Evolutionary conservation across 2,113 vertebrate genomes (phyloP), one percentile per base, ranked within the genome.

Genomic region (Serinus canaria): DNA sequence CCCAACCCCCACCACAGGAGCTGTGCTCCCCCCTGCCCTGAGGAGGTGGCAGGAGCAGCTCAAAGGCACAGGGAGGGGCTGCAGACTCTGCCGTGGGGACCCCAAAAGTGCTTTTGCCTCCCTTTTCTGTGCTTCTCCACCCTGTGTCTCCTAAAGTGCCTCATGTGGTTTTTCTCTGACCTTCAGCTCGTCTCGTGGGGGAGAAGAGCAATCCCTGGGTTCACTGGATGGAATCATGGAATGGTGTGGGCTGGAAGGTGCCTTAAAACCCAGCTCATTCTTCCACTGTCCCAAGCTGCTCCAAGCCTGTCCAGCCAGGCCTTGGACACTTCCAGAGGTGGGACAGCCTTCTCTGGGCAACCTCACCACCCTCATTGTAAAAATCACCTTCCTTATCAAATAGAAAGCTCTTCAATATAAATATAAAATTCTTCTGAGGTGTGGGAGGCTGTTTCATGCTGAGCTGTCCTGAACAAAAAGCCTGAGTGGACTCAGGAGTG

Each of bases 401-500:
- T 22, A 62, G 1, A 3, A 69, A 53, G 6, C 8, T 53, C 23
- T 67, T 53, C 18, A 20, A 31, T 55, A 55, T 8, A 76, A 69
- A 62, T 19, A 55, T 1, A 3, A 83, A 47, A 2, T 22, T 60
- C 23, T 67, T 60, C 8, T 69, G n/a, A 23, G 3, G 5, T 16
- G 30, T 35, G 21, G 18, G 35, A 49, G 39, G 33, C 15, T 13
- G 37, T 23, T 41, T 12, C 19, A 17, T 6, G 55, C 10, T 70
- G 50, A 15, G 33, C 19, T 13, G 7, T 7, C 64, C 31, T 73
- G 25, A 16, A 16, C 35, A 67, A 28, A 28, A 69, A 21, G 2
- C 7, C 13, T 1, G 4, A 15, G 21, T 2, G 63, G 58, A 14
- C 20, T 60, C 0, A 0, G 50, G 43, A 8, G 8, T 2, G 0